phyloP scores from a whole-genome alignment of 2,113 vertebrate species.

The Saguinus midas region DNA sequence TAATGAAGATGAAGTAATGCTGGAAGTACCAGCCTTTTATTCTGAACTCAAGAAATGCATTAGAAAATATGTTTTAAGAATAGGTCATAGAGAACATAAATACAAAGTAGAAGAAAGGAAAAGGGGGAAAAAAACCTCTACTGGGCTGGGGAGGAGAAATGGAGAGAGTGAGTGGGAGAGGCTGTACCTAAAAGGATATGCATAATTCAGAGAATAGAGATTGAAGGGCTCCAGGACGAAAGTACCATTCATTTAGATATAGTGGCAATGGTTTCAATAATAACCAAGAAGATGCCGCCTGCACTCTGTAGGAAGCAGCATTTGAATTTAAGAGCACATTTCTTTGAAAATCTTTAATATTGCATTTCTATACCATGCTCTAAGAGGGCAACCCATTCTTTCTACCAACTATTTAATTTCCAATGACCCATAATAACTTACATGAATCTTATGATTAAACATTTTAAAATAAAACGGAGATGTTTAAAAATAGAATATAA shows the following conservation, averaged over 20 bases:
- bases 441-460: neutral
- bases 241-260: slow-evolving; percentile 43
- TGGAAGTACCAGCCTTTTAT: slow-evolving; percentile 66
- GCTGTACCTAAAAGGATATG: slow-evolving; percentile 27
- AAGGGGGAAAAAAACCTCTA: neutral
- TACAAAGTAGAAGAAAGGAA: slow-evolving; percentile 60
- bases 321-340: slow-evolving; percentile 43
- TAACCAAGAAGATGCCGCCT: neutral
- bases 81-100: slow-evolving; percentile 61
- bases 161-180: neutral
- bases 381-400: neutral
- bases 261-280: slow-evolving; percentile 5
- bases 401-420: neutral
- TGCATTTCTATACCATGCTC: neutral
- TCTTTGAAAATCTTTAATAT: slow-evolving; percentile 42
- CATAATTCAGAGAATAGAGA: slow-evolving; percentile 59
- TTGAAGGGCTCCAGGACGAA: slow-evolving; percentile 42
- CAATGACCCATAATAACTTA: neutral
- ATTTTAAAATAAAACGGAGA: slow-evolving; percentile 2
- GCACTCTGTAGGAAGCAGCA: slow-evolving; percentile 10
- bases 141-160: slow-evolving; percentile 11
- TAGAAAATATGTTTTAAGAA: slow-evolving; percentile 70
- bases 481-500: neutral
- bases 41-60: slow-evolving; percentile 68
- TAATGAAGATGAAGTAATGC: slow-evolving; percentile 59